Conservation (phyloP, 2,888 invertebrate species). For the Cantharis flavilabris region DNA sequence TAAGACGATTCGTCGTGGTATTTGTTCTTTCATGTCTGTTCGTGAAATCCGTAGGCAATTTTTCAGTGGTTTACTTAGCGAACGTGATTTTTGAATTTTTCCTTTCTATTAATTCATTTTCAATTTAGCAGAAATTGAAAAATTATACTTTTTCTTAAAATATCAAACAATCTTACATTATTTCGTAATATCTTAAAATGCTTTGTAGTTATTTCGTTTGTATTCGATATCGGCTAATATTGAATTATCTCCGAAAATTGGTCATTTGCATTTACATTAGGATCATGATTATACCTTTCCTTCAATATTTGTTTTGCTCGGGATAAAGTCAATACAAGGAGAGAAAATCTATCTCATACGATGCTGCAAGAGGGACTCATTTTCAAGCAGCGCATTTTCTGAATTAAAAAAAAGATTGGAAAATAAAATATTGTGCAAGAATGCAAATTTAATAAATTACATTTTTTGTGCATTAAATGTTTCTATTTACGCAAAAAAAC, state of each 20-base stretch:
- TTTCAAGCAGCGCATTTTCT: not conserved
- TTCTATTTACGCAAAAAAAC: not conserved
- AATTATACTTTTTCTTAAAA: not conserved
- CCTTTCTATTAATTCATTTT: not conserved
- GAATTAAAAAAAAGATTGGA: not conserved
- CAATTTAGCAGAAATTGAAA: not conserved
- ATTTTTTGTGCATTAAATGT: not conserved
- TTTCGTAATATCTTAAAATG: not conserved
- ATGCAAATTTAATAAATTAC: not conserved
- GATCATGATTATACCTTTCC: not conserved
- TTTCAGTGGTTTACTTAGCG: not conserved
- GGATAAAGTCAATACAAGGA: not conserved
- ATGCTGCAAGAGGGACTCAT: not conserved
- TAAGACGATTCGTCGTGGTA: conserved; percentile 6
- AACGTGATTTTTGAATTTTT: not conserved
- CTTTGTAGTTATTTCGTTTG: not conserved
- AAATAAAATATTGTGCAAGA: not conserved
- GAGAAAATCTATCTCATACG: not conserved
- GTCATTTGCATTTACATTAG: not conserved
- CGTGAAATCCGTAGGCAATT: conserved; percentile 4
- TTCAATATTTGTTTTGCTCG: not conserved
- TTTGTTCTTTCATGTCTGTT: conserved; percentile 7
- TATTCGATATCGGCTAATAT: not conserved
- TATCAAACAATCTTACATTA: not conserved
- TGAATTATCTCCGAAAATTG: not conserved